Percentiles rank a stretch among this genome's conserved stretches.
These are phyloP conservation scores for Alsophila aescularia DNA, from an alignment of 2,888 invertebrate genomes.

Conservation along the genomic window DNA sequence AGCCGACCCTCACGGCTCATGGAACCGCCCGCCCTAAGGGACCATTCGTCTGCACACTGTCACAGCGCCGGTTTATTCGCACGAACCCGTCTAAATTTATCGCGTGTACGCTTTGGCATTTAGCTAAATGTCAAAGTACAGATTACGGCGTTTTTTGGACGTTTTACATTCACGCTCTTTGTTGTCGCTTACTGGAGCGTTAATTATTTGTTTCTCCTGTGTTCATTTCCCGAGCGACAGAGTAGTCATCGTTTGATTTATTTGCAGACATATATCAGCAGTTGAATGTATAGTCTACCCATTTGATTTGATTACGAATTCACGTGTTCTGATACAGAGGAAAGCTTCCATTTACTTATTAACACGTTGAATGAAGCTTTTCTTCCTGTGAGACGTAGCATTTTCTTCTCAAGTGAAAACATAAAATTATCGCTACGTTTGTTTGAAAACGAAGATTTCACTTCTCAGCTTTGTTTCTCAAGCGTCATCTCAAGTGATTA, in stretches of 20 bases:
- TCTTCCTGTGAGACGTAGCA: no score
- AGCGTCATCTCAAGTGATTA: constrained; percentile 2
- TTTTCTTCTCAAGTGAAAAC: not conserved
- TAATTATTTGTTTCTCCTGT: constrained; percentile 11
- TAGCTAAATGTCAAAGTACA: constrained; percentile 34
- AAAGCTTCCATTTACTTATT: no score
- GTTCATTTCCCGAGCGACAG: not conserved
- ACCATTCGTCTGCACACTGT: constrained; percentile 53
- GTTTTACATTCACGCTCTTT: constrained; percentile 20
- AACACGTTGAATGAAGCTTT: no score
- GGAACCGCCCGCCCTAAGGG: constrained; percentile 53
- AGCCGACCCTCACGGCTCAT: constrained; percentile 46
- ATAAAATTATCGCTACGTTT: not conserved
- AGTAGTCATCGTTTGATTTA: not conserved
- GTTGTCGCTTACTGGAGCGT: constrained; percentile 18
- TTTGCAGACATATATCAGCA: not conserved
- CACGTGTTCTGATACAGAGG: no score
- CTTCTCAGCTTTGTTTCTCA: not conserved
- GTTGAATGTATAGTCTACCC: no score
- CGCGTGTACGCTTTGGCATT: constrained; percentile 27
- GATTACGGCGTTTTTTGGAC: constrained; percentile 22
- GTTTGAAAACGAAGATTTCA: not conserved
- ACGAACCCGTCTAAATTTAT: constrained; percentile 43
- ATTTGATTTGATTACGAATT: no score
- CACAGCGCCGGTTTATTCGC: constrained; percentile 51